Base-by-base conservation (phyloP, 1,140 invertebrate genomes). In the Philotrypesis tridentata region DNA sequence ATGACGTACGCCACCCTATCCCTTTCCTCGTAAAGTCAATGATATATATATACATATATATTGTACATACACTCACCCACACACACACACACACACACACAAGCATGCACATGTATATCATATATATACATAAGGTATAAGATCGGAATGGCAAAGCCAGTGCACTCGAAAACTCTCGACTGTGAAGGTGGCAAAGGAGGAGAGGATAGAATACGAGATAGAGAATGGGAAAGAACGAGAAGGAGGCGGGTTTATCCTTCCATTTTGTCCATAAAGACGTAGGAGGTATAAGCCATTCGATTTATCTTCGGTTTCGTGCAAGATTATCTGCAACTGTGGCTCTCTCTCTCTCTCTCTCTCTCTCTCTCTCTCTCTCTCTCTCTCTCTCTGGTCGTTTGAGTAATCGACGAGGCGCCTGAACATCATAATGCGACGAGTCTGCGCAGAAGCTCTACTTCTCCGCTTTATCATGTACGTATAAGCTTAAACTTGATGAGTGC, bases 251-350 rank as follows among this genome's bases (percentile, higher is more conserved):
- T 23, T 78, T 68, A 78, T 63, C 33, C 61, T 43, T 67, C 63
- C 63, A 78, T 78, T 78, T 67, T 11, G 75, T 27, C 60, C 63
- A 68, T 67, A 68, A 60, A 43, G 12, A 55, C 71, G 37, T 29
- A 75, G 43, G 17, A 6, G 48, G 21, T 55, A 55, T 61, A 61
- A 78, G 61, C 75, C 40, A n/a, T 43, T 43, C 75, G 63, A 67
- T 78, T 68, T 43, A 68, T 78, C 75, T 78, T 78, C 75, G 75
- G 65, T 78, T 78, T 78, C 14, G n/a, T 25, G 61, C 9, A 14
- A 31, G 75, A 78, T 78, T 55, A 78, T 78, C 75, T 55, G 63
- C 75, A 27, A 75, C 43, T 21, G 72, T 48, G 55, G 21, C 23
- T 37, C 71, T 3, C n/a, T 7, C 5, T 21, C n/a, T 25, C 7